phyloP scores from a whole-genome alignment of 1,140 invertebrate genomes.

The Elymnias hypermnestra region DNA sequence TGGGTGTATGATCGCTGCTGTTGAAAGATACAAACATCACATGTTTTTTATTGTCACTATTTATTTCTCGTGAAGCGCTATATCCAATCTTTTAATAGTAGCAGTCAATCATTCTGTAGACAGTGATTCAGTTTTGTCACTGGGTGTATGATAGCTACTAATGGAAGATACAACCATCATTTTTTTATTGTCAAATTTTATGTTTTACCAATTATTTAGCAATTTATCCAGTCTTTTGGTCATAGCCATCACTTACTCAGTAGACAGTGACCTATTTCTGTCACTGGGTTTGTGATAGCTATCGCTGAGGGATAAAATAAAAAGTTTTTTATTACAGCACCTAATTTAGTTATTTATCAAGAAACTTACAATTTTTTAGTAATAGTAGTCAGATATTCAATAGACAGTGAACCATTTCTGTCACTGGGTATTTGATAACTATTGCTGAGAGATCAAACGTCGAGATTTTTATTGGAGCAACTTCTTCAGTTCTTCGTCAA shows the following conservation, averaged over 20 bases:
- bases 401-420: conserved; percentile 28
- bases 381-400: conserved; percentile 20
- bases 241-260: conserved; percentile 20
- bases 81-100: background rate
- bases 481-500: background rate
- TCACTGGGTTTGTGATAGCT: conserved; percentile 25
- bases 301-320: background rate
- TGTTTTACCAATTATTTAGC: background rate
- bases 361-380: background rate
- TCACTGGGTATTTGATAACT: conserved; percentile 32
- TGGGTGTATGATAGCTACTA: conserved; percentile 26
- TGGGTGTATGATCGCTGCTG: conserved; percentile 22
- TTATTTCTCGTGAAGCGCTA: too few relatives aligned
- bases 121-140: conserved; percentile 33
- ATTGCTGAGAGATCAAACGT: conserved; percentile 3
- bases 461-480: background rate
- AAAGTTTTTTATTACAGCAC: too few relatives aligned
- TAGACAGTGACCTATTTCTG: conserved; percentile 26
- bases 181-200: background rate
- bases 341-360: too few relatives aligned
- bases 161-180: background rate
- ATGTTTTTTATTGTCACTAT: conserved; percentile 22
- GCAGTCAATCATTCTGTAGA: conserved; percentile 21
- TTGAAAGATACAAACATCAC: background rate
- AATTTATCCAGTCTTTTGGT: background rate